Conservation (phyloP, 2,888 invertebrate species). For the Callosobruchus maculatus region DNA sequence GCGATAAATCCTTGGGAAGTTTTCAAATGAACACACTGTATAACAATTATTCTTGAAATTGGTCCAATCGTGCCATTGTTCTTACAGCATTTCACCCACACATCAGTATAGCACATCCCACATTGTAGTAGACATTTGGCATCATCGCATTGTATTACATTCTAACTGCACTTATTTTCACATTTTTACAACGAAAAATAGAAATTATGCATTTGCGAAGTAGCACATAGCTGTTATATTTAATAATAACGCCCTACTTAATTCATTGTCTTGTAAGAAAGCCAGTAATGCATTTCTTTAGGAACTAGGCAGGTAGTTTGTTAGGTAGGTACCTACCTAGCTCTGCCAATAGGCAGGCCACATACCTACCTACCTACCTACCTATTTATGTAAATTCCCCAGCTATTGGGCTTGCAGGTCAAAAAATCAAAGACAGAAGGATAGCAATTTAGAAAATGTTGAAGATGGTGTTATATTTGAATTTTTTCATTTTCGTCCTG, state of each 20-base stretch:
- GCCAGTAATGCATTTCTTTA: no score
- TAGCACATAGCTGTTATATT: not conserved
- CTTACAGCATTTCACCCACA: no score
- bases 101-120: not conserved
- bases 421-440: not conserved
- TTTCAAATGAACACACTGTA: no score
- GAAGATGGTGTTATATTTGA: not conserved
- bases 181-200: not conserved
- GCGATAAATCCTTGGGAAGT: no score
- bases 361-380: no score
- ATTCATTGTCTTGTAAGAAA: not conserved
- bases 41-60: no score
- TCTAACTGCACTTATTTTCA: not conserved
- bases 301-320: no score
- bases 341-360: no score
- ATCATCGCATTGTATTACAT: not conserved
- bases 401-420: no score
- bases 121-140: not conserved
- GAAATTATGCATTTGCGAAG: not conserved
- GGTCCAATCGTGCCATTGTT: no score
- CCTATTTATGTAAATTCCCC: no score
- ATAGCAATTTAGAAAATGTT: not conserved
- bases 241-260: not conserved
- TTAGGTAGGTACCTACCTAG: no score
- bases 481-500: not conserved